A percentile compares a stretch with the other conserved stretches of the same genome.
These are phyloP conservation scores for Centropristis striata DNA, from an alignment of 2,113 vertebrate species.

Conservation along the genomic window DNA sequence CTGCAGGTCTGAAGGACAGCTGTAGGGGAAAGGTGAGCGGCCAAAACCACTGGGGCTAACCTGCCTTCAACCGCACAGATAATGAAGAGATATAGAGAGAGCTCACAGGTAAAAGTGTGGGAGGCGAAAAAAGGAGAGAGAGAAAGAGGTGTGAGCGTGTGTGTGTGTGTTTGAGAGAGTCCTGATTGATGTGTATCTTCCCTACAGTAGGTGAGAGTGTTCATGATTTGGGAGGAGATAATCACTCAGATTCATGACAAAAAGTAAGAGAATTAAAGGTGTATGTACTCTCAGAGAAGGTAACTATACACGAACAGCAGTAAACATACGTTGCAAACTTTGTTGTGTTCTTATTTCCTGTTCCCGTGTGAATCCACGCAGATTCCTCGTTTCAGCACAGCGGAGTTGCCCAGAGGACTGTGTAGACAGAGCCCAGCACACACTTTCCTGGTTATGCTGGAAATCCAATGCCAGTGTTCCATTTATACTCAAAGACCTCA, in stretches of 20 bases:
- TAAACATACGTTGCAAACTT: conserved; percentile 90
- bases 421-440: conserved; percentile 93
- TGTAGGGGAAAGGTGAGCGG: conserved; percentile 35
- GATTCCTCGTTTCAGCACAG: conserved; percentile 87
- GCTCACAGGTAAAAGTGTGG: conserved; percentile 18
- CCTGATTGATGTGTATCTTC: not conserved
- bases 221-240: conserved; percentile 13
- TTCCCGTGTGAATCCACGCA: conserved; percentile 87
- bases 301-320: not conserved
- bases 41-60: conserved; percentile 46
- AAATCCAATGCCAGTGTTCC: conserved; percentile 90
- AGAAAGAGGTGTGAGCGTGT: not conserved
- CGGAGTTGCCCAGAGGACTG: conserved; percentile 89
- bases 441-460: conserved; percentile 87
- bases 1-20: conserved; percentile 42
- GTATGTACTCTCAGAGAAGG: not conserved
- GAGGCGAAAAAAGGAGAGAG: not conserved
- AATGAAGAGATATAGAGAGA: conserved; percentile 45
- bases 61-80: conserved; percentile 27
- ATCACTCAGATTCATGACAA: not conserved
- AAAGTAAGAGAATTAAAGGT: not conserved
- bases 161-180: not conserved
- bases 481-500: conserved; percentile 85
- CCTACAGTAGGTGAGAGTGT: not conserved
- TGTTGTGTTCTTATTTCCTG: conserved; percentile 87